Base-by-base conservation (phyloP, 1,140 invertebrate species). In the Ephestia elutella region DNA sequence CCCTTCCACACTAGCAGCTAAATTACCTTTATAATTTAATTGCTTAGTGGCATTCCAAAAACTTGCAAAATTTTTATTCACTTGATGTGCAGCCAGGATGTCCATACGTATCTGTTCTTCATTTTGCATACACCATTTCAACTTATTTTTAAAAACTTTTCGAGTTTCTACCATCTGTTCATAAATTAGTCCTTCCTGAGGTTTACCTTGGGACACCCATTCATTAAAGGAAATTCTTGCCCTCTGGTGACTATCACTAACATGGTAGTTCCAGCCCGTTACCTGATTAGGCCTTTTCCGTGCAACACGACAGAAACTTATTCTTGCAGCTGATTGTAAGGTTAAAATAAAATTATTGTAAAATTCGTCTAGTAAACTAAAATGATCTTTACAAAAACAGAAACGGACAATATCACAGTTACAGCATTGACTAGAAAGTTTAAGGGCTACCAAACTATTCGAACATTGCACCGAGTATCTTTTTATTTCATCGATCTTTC, bases 21-120 rank as follows among this genome's bases (percentile, higher is more conserved):
- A 11, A 13, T 13, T 54, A 13, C 54, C 55, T 10, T 25, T 60
- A 56, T 17, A 10, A 9, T 65, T 58, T 4, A 65, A 32, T 8
- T 30, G 59, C 18, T 65, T 68, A 0, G 62, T 68, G 1, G 38
- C 2, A 38, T 64, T 68, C 62, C 57, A 68, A 51, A 64, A 68
- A 0, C 21, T 56, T 35, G 21, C 13, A 11, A 35, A 35, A 13
- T 35, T 13, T 13, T 9, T 11, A 49, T 48, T 63, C 2, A 49
- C 44, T n/a, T 66, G 55, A 35, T 64, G 49, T 8, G 50, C 28
- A 18, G 60, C 49, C 11, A 57, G 25, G 2, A 13, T 48, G 32
- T 35, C 32, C 32, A 35, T 35, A 5, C 13, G 8, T 11, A 35
- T 35, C 13, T 35, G 32, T 35, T n/a, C 38, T 35, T 50, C 17